Percentiles rank a stretch among this genome's conserved stretches.
These are phyloP conservation scores for Hydrolagus colliei DNA, from an alignment of 2,797 vertebrate genomes.

Conservation along the genomic window DNA sequence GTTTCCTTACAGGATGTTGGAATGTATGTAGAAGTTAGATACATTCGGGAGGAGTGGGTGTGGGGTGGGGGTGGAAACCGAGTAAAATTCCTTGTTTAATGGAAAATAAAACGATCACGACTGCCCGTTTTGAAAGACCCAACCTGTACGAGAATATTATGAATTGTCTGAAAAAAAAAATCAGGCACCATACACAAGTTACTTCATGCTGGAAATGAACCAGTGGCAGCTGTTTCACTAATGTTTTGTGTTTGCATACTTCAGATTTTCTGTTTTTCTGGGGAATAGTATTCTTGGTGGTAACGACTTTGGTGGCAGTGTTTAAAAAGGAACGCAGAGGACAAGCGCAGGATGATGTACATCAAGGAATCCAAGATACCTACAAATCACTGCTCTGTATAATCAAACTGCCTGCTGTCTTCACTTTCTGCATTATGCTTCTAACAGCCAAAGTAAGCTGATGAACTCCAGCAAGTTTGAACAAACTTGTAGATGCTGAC, in stretches of 20 bases:
- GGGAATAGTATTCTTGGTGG: constrained; percentile 84
- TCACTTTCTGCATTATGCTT: constrained; percentile 82
- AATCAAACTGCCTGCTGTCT: constrained; percentile 85
- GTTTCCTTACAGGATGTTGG: no score
- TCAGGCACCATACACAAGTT: no score
- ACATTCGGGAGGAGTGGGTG: no score
- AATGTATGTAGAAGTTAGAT: no score
- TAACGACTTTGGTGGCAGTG: constrained; percentile 86
- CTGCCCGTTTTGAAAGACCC: rapidly evolving
- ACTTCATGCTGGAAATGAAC: background rate
- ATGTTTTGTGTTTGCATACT: constrained; percentile 29
- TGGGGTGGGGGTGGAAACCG: no score
- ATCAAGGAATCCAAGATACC: constrained; percentile 78
- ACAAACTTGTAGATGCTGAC: background rate
- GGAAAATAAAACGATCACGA: background rate
- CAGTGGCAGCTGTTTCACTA: background rate
- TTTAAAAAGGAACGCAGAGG: constrained; percentile 78
- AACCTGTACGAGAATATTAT: background rate
- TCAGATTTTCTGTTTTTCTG: constrained; percentile 94
- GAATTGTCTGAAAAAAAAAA: no score
- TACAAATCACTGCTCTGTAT: constrained; percentile 83
- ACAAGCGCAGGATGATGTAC: constrained; percentile 67
- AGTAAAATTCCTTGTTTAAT: background rate
- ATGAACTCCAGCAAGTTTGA: background rate
- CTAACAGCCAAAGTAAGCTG: constrained; percentile 85